A percentile compares a stretch with the other conserved stretches of the same genome.
Conservation (phyloP, 2,113 vertebrate genomes). For the Xiphophorus couchianus region DNA sequence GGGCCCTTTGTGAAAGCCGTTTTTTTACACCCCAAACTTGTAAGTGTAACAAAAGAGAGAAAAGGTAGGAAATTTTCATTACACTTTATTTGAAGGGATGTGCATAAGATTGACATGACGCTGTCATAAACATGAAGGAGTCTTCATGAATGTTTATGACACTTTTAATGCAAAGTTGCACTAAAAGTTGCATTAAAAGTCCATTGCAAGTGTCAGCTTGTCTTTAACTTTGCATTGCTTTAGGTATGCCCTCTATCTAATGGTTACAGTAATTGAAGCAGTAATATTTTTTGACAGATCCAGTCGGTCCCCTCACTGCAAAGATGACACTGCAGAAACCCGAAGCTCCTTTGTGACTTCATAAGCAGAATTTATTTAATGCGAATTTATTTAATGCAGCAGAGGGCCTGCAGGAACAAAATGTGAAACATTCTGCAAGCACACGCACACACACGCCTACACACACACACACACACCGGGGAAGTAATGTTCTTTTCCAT, state of each 20-base stretch:
- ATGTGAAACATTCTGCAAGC: not conserved
- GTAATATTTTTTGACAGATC: not conserved
- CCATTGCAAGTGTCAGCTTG: too few relatives aligned
- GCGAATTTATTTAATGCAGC: not conserved
- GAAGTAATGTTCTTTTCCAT: not conserved
- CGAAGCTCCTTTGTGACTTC: not conserved
- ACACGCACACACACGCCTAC: not conserved
- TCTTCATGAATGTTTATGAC: too few relatives aligned
- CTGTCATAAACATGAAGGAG: too few relatives aligned
- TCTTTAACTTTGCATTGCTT: not conserved
- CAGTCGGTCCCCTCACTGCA: not conserved
- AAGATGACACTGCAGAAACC: not conserved
- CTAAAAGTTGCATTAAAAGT: too few relatives aligned
- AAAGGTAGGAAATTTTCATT: too few relatives aligned
- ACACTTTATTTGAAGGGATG: too few relatives aligned
- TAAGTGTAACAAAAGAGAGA: too few relatives aligned
- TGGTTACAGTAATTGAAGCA: not conserved
- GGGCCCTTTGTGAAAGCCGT: too few relatives aligned
- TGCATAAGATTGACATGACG: too few relatives aligned
- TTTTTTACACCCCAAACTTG: too few relatives aligned
- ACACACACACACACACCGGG: not conserved
- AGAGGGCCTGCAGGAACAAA: not conserved
- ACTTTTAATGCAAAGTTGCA: too few relatives aligned
- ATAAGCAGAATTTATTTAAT: not conserved
- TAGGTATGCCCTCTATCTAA: not conserved